Base-by-base conservation (phyloP, 2,113 vertebrate genomes). In the Formicarius rufipectus region DNA sequence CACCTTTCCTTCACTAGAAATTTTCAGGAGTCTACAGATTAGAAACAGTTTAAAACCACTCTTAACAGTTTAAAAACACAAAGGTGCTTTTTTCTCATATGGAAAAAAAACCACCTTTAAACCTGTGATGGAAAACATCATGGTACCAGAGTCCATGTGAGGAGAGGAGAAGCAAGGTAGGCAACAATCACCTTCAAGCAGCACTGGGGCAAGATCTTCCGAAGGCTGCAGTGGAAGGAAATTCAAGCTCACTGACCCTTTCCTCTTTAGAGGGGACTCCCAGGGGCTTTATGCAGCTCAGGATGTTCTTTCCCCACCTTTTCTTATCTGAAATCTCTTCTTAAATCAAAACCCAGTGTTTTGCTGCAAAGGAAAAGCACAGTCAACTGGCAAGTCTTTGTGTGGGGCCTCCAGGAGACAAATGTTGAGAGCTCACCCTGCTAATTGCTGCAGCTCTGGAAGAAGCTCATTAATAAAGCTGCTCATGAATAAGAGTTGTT, bases 381-480 rank as follows among this genome's bases (percentile, higher is more conserved):
- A 71, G 80, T 35, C 17, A 59, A 69, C 75, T 7, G 35, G 27
- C 1, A 6, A 74, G 31, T 19, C 37, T 84, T 90, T 75, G 27
- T 60, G 76, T 78, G 80, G 31, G 76, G 56, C n/a, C 68, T 45
- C 16, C 28, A 49, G 90, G 63, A 96, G 84, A 86, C 17, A 81
- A 96, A 84, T 40, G 37, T 53, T 64, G 74, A 80, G 81, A 92
- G 47, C 78, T 92, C 44, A 55, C 68, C 52, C 78, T 3, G 14
- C 71, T 95, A 93, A 94, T 86, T 91, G 68, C 59, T 81, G 86
- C 40, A 78, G 59, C 45, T 95, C 60, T 74, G 39, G 40, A 77
- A 90, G 71, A 33, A 96, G 40, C 9, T 95, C 76, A 91, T 90
- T 94, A 90, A 90, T 93, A 93, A 88, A 88, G 49, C 44, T 76